phyloP scores from a whole-genome alignment of 2,797 vertebrate species.

The Trachops cirrhosus region DNA sequence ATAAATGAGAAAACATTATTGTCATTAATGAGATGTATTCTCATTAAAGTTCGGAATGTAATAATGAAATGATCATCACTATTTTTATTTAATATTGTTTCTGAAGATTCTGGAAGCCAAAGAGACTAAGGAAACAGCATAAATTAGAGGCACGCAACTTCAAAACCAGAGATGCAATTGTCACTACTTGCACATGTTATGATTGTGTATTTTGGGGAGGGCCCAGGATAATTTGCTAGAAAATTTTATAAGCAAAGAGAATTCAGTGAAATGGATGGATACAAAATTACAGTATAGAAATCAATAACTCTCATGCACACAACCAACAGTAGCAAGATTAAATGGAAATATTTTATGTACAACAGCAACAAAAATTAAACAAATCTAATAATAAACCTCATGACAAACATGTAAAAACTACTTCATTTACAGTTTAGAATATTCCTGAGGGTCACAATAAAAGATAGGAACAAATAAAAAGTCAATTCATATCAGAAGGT shows the following conservation, averaged over 20 bases:
- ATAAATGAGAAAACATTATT: slow-evolving; percentile 17
- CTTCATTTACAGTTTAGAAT: background rate
- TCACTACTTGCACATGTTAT: background rate
- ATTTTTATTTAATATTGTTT: background rate
- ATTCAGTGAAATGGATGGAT: background rate
- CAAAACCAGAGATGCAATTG: background rate
- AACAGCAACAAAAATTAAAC: background rate
- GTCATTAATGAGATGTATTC: background rate
- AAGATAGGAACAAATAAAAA: background rate
- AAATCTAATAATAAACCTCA: background rate
- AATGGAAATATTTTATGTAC: background rate
- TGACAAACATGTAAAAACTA: background rate
- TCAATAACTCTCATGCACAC: background rate
- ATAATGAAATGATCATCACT: background rate
- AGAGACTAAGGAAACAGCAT: background rate
- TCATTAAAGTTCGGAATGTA: background rate
- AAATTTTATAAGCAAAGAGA: background rate
- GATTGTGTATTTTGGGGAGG: background rate
- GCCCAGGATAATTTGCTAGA: background rate
- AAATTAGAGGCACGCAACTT: background rate
- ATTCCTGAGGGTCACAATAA: background rate
- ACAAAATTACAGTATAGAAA: background rate
- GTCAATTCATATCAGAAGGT: background rate
- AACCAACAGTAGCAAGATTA: background rate
- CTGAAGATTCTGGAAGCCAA: slow-evolving; percentile 4